phyloP scores from a whole-genome alignment of 53 echinoderm and acorn worm genomes.

The Echinometra lucunter region DNA sequence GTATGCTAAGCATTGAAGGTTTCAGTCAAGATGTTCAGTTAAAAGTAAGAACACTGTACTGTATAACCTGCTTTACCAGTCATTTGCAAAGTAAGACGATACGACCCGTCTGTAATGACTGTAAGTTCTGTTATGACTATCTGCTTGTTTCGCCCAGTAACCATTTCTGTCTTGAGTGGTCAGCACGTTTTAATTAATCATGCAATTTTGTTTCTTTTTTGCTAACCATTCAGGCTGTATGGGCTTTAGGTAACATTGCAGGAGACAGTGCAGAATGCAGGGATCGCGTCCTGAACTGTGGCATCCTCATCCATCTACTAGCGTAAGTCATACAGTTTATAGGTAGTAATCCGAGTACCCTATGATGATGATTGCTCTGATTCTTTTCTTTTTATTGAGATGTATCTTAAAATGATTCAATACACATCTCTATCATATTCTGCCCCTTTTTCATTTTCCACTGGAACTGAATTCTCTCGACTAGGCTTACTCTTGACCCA shows the following conservation, averaged over 20 bases:
- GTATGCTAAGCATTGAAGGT: no score
- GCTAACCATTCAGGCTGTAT: constrained; percentile 85
- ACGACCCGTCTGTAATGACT: not conserved
- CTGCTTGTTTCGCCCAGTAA: no score
- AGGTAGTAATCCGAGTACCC: no score
- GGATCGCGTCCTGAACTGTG: constrained; percentile 91
- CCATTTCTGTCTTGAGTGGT: not conserved
- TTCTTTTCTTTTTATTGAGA: no score
- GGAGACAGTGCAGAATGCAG: constrained; percentile 97
- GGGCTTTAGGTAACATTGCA: constrained; percentile 97
- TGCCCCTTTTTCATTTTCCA: no score
- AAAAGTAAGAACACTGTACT: not conserved
- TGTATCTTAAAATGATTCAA: no score
- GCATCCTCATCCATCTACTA: constrained; percentile 91
- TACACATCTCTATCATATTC: no score
- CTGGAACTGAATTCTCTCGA: no score
- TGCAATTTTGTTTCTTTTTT: not conserved
- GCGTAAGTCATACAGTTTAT: constrained; percentile 79
- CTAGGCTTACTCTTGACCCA: no score
- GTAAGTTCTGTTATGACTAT: not conserved
- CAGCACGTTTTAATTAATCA: not conserved
- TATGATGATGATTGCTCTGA: no score
- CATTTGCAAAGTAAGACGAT: not conserved
- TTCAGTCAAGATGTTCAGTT: not conserved
- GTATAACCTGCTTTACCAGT: not conserved